These are phyloP conservation scores for Siniperca chuatsi DNA, from an alignment of 2,113 vertebrate species.

Conservation along the genomic window DNA sequence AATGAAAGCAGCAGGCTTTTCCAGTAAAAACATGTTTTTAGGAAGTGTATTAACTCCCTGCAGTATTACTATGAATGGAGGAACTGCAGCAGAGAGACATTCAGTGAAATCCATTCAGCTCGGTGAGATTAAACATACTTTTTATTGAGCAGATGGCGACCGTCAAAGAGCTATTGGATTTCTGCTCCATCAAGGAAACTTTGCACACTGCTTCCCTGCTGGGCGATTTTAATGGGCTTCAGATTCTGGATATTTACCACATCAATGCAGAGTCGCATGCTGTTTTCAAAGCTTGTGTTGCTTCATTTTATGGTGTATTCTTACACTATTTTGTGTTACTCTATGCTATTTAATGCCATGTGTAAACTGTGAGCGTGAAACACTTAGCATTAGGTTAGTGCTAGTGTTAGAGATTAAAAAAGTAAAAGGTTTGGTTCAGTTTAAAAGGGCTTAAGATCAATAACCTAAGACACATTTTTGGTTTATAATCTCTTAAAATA, in stretches of 20 bases:
- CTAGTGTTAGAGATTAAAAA: too few species aligned
- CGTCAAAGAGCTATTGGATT: slow-evolving; percentile 50
- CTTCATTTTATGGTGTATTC: not conserved
- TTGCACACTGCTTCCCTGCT: not conserved
- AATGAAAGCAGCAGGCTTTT: slow-evolving; percentile 1
- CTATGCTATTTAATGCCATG: not conserved
- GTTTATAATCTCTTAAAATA: not conserved
- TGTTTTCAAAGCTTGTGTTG: not conserved
- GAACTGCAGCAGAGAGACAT: slow-evolving; percentile 9
- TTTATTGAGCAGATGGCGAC: slow-evolving; percentile 51
- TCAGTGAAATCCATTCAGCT: slow-evolving; percentile 25
- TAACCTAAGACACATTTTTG: not conserved
- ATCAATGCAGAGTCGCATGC: slow-evolving; percentile 5
- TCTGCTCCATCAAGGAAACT: slow-evolving; percentile 49
- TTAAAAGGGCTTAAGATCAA: not conserved
- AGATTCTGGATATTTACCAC: slow-evolving; percentile 21
- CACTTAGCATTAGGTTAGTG: not conserved
- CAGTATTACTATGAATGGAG: slow-evolving; percentile 13
- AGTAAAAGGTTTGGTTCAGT: not conserved
- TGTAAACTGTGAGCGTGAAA: not conserved
- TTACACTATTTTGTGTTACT: not conserved
- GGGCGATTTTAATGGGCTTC: not conserved
- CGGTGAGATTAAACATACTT: slow-evolving; percentile 17
- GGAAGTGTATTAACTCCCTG: not conserved
- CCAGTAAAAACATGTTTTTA: not conserved